Base-by-base conservation (phyloP, 2,888 invertebrate genomes). In the Lysandra bellargus region DNA sequence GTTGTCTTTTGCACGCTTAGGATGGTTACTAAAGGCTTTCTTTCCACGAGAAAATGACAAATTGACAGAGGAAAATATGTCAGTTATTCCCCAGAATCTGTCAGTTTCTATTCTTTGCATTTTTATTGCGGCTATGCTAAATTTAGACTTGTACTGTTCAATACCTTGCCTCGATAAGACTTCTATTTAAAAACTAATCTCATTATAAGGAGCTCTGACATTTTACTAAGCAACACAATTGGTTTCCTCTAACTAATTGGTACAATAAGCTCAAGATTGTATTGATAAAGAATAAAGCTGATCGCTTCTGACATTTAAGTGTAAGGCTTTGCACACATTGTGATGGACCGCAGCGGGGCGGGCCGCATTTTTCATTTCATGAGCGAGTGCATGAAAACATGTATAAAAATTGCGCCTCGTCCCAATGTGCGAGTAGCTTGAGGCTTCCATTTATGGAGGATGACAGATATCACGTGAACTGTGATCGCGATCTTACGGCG, bases 221-320 rank as follows among this genome's bases (percentile, higher is more conserved):
- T 61, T 61, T 61, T 61, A 23, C n/a, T 61, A 7, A 23, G 23
- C n/a, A 60, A n/a, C n/a, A 64, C 64, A 33, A 64, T 33, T 30
- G 64, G 30, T 64, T 64, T 64, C 12, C 12, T 30, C 64, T 6
- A 7, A 61, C 64, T 64, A 64, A 64, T 64, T 12, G 64, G 12
- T 30, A 61, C 61, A 23, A 61, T 61, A 61, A 64, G 64, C 23
- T 30, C 4, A 30, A 61, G 23, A 61, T 61, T 23, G 60, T 61
- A 61, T 7, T 61, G 64, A 64, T 64, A 64, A 64, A 64, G 64
- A 49, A 33, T 57, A 57, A 49, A 72, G 3, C 57, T 40, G 60
- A 73, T 73, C 73, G 33, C 53, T 33, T 33, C 57, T 78, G 60
- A 74, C 78, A 78, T 78, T 78, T 78, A 78, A 73, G 40, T 30